Conservation (phyloP, 2,888 invertebrate species). For the Creontiades dilutus region DNA sequence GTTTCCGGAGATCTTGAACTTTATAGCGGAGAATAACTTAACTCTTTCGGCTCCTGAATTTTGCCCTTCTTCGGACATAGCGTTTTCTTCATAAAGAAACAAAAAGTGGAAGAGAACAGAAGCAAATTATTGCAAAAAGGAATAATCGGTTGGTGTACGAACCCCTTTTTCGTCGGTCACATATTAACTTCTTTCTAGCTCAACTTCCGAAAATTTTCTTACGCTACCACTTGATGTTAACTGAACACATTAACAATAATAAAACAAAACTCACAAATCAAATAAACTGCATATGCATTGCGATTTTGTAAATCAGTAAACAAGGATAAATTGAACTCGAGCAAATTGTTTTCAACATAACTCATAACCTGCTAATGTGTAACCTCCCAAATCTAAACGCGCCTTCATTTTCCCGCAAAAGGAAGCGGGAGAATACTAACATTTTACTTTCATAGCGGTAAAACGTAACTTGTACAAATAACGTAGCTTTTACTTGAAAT, state of each 20-base stretch:
- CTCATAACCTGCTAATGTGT: slow-evolving; percentile 37
- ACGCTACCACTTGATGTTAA: background rate
- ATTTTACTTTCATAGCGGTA: too few relatives aligned
- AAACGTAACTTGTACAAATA: too few relatives aligned
- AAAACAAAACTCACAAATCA: background rate
- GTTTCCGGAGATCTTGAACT: slow-evolving; percentile 75
- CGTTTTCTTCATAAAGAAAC: slow-evolving; percentile 24
- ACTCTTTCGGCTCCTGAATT: slow-evolving; percentile 9
- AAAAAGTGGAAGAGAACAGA: background rate
- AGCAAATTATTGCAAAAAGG: background rate
- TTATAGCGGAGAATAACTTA: slow-evolving; percentile 75
- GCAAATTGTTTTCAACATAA: background rate
- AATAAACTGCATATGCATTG: too few relatives aligned
- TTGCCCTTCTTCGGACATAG: slow-evolving; percentile 39
- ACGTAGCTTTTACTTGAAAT: too few relatives aligned
- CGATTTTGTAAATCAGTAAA: too few relatives aligned
- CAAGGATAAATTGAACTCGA: background rate
- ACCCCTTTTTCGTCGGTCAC: background rate
- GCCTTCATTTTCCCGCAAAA: slow-evolving; percentile 39
- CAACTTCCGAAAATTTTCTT: background rate
- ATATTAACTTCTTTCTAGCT: background rate
- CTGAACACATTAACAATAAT: background rate
- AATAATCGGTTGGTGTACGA: background rate
- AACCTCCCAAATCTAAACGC: background rate
- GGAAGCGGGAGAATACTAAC: too few relatives aligned